Conservation (phyloP, 2,888 invertebrate genomes). For the Drosophila ezoana region DNA sequence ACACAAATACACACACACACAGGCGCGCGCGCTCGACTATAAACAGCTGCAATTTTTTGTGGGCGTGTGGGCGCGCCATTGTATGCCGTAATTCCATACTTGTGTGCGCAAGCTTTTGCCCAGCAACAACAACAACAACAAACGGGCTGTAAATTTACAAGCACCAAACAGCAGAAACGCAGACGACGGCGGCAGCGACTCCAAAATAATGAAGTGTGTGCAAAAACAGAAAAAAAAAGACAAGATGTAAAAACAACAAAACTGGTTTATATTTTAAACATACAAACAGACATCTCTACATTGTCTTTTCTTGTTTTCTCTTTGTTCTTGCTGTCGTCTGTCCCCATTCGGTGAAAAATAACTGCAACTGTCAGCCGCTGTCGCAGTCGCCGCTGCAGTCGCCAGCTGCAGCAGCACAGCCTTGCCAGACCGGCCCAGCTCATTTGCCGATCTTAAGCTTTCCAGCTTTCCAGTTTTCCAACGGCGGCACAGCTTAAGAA, state of each 20-base stretch:
- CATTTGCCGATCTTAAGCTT: slow-evolving; percentile 3
- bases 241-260: slow-evolving; percentile 46
- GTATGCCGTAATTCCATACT: slow-evolving; percentile 33
- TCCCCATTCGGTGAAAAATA: slow-evolving; percentile 79
- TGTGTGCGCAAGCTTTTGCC: slow-evolving; percentile 28
- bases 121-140: slow-evolving; percentile 10
- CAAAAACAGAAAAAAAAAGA: slow-evolving; percentile 46
- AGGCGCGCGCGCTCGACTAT: slow-evolving; percentile 5
- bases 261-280: slow-evolving; percentile 62
- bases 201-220: slow-evolving; percentile 77
- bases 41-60: slow-evolving; percentile 41
- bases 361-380: slow-evolving; percentile 78
- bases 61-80: slow-evolving; percentile 48
- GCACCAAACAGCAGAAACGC: slow-evolving; percentile 43
- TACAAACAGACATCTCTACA: slow-evolving; percentile 29
- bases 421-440: slow-evolving; percentile 45
- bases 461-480: neutral
- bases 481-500: neutral
- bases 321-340: slow-evolving; percentile 77
- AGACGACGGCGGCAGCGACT: slow-evolving; percentile 28
- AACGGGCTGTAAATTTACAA: slow-evolving; percentile 65
- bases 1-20: slow-evolving; percentile 3
- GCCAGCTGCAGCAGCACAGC: slow-evolving; percentile 36
- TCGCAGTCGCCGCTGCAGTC: slow-evolving; percentile 17
- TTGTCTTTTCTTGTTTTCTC: slow-evolving; percentile 79